Conservation (phyloP, 2,888 invertebrate genomes). For the Philhelius pedissequus region DNA sequence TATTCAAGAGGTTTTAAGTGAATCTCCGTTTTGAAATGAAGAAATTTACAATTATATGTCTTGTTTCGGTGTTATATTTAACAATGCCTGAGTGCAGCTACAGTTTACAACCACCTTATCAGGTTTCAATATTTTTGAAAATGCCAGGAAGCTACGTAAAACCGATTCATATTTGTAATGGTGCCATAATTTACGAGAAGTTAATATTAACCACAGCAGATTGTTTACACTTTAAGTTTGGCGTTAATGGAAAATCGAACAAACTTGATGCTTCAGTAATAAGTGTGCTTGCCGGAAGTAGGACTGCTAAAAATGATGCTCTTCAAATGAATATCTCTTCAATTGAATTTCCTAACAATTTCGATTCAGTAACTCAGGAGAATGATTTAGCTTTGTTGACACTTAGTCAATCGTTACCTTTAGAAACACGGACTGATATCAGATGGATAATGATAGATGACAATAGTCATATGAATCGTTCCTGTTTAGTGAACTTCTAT, state of each 20-base stretch:
- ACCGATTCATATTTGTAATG: slow-evolving; percentile 71
- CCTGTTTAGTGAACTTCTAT: slow-evolving; percentile 70
- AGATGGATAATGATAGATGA: slow-evolving; percentile 72
- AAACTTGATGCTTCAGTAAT: slow-evolving; percentile 56
- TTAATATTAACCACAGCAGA: slow-evolving; percentile 71
- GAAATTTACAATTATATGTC: neutral
- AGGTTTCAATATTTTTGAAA: slow-evolving; percentile 69
- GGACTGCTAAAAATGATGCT: slow-evolving; percentile 46
- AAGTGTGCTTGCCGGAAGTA: slow-evolving; percentile 68
- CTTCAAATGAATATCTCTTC: slow-evolving; percentile 58
- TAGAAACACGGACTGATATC: slow-evolving; percentile 70
- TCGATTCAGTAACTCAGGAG: slow-evolving; percentile 67
- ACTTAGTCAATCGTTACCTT: slow-evolving; percentile 68
- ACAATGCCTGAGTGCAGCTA: neutral
- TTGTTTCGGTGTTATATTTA: neutral
- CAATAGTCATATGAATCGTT: slow-evolving; percentile 56
- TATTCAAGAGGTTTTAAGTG: neutral
- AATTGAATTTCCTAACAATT: slow-evolving; percentile 63
- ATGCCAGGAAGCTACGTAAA: slow-evolving; percentile 46
- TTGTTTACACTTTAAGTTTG: slow-evolving; percentile 69
- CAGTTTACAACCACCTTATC: slow-evolving; percentile 64
- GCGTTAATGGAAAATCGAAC: slow-evolving; percentile 15
- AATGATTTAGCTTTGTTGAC: slow-evolving; percentile 72
- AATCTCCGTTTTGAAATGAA: neutral
- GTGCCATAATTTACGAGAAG: slow-evolving; percentile 70